A percentile compares a stretch with the other conserved stretches of the same genome.
These are phyloP conservation scores for Andrena chrysosceles DNA, from an alignment of 2,888 invertebrate species.

Conservation along the genomic window DNA sequence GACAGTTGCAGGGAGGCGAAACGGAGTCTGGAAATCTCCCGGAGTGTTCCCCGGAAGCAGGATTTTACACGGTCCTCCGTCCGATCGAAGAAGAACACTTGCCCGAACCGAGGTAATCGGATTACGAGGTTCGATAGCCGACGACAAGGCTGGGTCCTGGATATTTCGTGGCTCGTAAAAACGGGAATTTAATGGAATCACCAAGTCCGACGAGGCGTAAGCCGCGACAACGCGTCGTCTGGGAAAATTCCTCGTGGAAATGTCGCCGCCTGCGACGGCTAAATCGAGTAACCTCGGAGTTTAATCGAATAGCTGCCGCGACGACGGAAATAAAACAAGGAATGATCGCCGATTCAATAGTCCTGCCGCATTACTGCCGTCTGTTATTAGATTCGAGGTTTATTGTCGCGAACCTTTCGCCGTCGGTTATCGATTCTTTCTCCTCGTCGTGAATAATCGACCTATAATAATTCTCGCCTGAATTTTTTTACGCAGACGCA, in stretches of 20 bases:
- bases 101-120: constrained; percentile 9
- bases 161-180: constrained; percentile 17
- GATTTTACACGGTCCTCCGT: neutral
- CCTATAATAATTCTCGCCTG: too few species aligned
- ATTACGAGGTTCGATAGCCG: neutral
- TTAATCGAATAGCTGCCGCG: constrained; percentile 8
- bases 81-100: neutral
- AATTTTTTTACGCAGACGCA: too few species aligned
- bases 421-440: neutral
- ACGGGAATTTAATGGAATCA: constrained; percentile 9
- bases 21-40: too few species aligned
- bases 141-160: neutral
- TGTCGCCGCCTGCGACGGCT: neutral
- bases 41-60: neutral
- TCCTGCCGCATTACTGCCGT: neutral
- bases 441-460: neutral
- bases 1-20: too few species aligned
- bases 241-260: constrained; percentile 1
- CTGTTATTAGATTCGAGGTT: constrained; percentile 7
- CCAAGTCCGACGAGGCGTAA: constrained; percentile 7
- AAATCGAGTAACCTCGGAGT: constrained; percentile 4
- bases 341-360: constrained; percentile 2
- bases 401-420: neutral
- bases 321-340: constrained; percentile 1
- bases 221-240: neutral